Evolutionary conservation across 2,888 invertebrate species (phyloP).

Genomic region (Crocallis elinguaria): DNA sequence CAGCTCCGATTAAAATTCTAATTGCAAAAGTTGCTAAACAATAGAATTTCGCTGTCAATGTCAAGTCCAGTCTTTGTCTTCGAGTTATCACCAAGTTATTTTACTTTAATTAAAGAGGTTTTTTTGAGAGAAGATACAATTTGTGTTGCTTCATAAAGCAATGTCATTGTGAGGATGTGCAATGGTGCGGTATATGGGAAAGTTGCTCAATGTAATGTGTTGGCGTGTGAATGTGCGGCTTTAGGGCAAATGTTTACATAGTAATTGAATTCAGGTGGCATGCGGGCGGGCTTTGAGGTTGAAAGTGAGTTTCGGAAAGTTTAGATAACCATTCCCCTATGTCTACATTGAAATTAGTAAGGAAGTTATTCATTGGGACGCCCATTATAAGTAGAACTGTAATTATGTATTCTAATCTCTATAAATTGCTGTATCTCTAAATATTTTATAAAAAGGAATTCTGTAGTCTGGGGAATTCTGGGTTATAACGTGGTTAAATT

Average conservation of each 20-base stretch:
- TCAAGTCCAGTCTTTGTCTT: constrained; percentile 35
- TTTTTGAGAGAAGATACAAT: constrained; percentile 13
- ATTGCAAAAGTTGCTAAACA: constrained; percentile 36
- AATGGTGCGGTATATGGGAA: constrained; percentile 1
- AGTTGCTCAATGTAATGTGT: constrained; percentile 2
- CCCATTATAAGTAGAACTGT: not conserved
- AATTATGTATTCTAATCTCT: not conserved
- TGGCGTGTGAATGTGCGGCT: constrained; percentile 3
- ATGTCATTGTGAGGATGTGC: constrained; percentile 5
- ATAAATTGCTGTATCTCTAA: not conserved
- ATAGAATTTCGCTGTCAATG: constrained; percentile 32
- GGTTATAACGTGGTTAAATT: too few relatives aligned
- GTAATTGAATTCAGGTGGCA: constrained; percentile 35
- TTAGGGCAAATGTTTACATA: constrained; percentile 39
- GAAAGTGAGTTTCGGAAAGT: constrained; percentile 18
- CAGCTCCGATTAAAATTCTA: constrained; percentile 23
- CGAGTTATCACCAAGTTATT: constrained; percentile 16
- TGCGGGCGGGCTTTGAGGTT: constrained; percentile 22
- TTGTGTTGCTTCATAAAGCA: constrained; percentile 11
- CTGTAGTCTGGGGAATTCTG: too few relatives aligned
- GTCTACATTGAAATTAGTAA: constrained; percentile 17
- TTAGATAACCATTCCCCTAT: constrained; percentile 16
- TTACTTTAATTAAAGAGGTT: constrained; percentile 21
- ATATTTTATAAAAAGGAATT: not conserved
- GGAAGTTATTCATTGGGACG: constrained; percentile 10